Evolutionary conservation across 2,888 invertebrate genomes (phyloP).

Genomic region (Dysmachus trigonus): DNA sequence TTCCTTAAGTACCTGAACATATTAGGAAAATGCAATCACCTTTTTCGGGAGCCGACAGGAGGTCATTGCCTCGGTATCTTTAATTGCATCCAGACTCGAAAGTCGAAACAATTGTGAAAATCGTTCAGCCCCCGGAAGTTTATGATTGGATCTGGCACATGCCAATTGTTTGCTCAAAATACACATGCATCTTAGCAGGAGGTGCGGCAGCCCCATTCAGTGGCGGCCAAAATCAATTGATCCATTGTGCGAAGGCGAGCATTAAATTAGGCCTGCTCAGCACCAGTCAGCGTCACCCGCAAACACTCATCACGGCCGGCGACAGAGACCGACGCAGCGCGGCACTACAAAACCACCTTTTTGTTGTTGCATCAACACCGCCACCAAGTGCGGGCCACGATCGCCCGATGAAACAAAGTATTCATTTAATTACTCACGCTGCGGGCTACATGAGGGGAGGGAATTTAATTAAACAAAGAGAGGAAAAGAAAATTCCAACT

Average conservation of each 20-base stretch:
- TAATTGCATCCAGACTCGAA: not conserved
- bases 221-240: not conserved
- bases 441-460: not conserved
- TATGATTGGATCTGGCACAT: not conserved
- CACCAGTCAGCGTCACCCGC: not conserved
- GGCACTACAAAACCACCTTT: not conserved
- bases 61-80: not conserved
- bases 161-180: conserved; percentile 19
- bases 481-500: no score
- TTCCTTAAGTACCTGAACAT: no score
- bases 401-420: not conserved
- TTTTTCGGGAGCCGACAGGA: not conserved
- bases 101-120: not conserved
- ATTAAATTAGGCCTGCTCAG: not conserved
- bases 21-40: not conserved
- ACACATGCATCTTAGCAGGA: not conserved
- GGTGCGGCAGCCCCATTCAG: not conserved
- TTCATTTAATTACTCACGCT: not conserved
- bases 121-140: not conserved
- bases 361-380: not conserved
- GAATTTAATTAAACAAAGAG: not conserved
- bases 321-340: not conserved
- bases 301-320: not conserved
- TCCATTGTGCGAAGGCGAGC: not conserved
- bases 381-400: not conserved